Percentiles rank a stretch among this genome's conserved stretches.
Conservation (phyloP, 2,797 vertebrate species). For the Gastrophryne carolinensis region DNA sequence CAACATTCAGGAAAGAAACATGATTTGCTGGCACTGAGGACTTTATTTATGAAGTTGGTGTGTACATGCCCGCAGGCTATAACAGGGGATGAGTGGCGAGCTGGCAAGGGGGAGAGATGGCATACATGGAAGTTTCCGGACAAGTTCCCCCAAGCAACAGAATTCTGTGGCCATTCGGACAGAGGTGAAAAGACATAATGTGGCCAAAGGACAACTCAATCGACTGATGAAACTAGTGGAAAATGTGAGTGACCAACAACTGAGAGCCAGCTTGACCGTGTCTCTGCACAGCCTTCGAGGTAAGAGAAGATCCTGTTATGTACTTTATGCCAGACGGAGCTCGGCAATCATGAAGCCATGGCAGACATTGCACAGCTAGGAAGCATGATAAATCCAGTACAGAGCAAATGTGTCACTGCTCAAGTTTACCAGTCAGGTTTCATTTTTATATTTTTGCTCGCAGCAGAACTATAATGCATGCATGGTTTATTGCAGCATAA, state of each 20-base stretch:
- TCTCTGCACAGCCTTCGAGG: slow-evolving; percentile 79
- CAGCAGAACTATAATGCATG: no score
- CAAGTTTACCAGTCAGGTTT: not conserved
- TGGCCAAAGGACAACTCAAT: slow-evolving; percentile 73
- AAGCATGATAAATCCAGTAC: no score
- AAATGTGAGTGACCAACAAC: slow-evolving; percentile 72
- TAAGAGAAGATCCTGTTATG: slow-evolving; percentile 59
- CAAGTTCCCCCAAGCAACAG: slow-evolving; percentile 63
- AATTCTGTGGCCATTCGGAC: slow-evolving; percentile 74
- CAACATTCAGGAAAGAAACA: not conserved
- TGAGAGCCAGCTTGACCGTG: slow-evolving; percentile 74
- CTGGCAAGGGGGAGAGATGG: slow-evolving; percentile 63
- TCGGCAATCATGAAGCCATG: not conserved
- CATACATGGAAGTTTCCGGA: slow-evolving; percentile 66
- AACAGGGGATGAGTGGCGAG: slow-evolving; percentile 67
- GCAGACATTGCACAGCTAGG: no score
- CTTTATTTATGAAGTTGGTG: not conserved
- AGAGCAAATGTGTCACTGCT: no score
- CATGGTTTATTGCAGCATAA: no score
- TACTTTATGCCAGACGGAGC: not conserved
- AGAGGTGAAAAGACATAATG: slow-evolving; percentile 81
- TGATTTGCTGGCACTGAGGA: slow-evolving; percentile 44
- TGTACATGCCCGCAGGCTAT: slow-evolving; percentile 44
- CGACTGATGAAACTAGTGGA: slow-evolving; percentile 79
- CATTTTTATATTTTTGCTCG: no score